phyloP scores from a whole-genome alignment of 2,888 invertebrate species.

The Drosophila nr. medialis region DNA sequence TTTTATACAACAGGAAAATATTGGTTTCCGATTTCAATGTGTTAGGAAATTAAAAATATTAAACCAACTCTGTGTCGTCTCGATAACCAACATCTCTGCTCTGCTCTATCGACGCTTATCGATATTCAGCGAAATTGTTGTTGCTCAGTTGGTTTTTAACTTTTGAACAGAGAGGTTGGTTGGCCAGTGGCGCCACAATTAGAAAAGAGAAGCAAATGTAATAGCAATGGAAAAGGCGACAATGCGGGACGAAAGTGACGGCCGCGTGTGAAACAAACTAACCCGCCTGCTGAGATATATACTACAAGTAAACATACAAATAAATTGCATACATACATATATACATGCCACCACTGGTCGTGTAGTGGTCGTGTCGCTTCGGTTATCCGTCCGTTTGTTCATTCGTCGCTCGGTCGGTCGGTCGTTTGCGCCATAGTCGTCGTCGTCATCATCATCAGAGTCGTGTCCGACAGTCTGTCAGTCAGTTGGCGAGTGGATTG shows the following conservation, averaged over 20 bases:
- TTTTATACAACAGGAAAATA: neutral
- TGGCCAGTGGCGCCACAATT: constrained; percentile 44
- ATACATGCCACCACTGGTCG: constrained; percentile 59
- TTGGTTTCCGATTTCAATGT: neutral
- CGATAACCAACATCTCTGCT: constrained; percentile 27
- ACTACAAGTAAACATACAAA: constrained; percentile 70
- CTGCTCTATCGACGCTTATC: constrained; percentile 31
- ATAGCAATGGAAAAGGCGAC: constrained; percentile 49
- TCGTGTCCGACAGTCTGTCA: constrained; percentile 47
- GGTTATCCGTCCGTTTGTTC: constrained; percentile 39
- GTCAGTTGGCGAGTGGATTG: constrained; percentile 58
- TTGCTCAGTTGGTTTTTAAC: constrained; percentile 81
- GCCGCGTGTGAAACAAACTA: constrained; percentile 61
- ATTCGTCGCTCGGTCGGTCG: constrained; percentile 37
- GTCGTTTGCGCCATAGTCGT: constrained; percentile 34
- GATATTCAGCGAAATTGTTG: constrained; percentile 46
- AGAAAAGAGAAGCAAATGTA: constrained; percentile 40
- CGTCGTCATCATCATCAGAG: constrained; percentile 26
- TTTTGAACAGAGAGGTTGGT: constrained; percentile 82
- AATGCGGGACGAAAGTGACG: constrained; percentile 59
- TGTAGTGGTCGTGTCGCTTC: constrained; percentile 45
- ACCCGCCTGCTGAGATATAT: constrained; percentile 60
- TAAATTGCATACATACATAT: constrained; percentile 50
- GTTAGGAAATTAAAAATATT: constrained; percentile 1
- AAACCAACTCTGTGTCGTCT: constrained; percentile 39